Evolutionary conservation across 2,113 vertebrate genomes (phyloP).

Genomic region (Paradisaea rubra): DNA sequence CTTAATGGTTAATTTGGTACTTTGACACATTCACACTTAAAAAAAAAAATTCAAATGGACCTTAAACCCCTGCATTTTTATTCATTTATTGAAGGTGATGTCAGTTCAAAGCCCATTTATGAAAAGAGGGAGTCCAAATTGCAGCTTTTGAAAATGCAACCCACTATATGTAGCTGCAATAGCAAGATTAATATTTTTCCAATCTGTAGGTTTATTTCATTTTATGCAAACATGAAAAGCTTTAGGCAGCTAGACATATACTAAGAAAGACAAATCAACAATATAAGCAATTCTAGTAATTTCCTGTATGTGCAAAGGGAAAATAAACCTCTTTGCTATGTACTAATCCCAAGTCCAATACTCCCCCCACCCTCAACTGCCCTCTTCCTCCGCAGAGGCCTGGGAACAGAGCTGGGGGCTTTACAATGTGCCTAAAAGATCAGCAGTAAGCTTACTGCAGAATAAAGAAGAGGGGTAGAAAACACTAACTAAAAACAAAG

Average conservation of each 20-base stretch:
- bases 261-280: background rate
- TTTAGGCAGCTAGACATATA: background rate
- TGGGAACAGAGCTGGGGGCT: background rate
- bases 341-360: background rate
- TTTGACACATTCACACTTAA: background rate
- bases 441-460: background rate
- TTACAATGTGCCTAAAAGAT: background rate
- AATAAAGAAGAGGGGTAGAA: background rate
- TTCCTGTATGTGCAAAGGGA: conserved; percentile 20
- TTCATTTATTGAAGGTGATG: background rate
- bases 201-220: background rate
- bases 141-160: background rate
- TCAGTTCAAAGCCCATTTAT: background rate
- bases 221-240: background rate
- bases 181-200: background rate
- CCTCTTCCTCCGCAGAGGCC: background rate
- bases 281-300: background rate
- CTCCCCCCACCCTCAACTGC: background rate
- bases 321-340: conserved; percentile 1
- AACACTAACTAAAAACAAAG: background rate
- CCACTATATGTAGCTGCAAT: background rate
- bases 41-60: background rate
- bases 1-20: background rate
- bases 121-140: background rate
- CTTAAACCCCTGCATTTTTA: background rate